Evolutionary conservation across 2,888 invertebrate species (phyloP).

Genomic region (Drosophila nr. fundita): DNA sequence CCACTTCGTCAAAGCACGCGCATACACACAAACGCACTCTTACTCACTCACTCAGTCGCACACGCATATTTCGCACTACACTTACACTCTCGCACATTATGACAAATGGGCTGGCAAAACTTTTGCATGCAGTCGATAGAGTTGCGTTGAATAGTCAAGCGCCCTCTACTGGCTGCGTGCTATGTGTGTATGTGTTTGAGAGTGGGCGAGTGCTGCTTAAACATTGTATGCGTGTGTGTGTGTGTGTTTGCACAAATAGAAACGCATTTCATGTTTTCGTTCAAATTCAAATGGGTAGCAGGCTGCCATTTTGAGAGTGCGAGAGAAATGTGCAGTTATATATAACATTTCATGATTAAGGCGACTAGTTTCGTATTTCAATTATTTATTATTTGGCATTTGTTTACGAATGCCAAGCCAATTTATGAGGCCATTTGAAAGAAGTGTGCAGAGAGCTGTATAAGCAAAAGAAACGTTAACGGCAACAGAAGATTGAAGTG

Average conservation of each 20-base stretch:
- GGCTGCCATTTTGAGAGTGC: constrained; percentile 26
- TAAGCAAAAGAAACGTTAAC: constrained; percentile 5
- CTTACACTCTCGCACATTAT: constrained; percentile 29
- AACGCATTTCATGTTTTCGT: constrained; percentile 67
- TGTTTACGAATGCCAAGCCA: constrained; percentile 27
- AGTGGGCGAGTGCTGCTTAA: constrained; percentile 9
- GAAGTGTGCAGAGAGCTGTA: constrained; percentile 15
- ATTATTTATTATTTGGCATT: constrained; percentile 22
- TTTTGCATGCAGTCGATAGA: constrained; percentile 50
- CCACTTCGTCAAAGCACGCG: constrained; percentile 43
- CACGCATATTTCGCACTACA: constrained; percentile 28
- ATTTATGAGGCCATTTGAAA: constrained; percentile 15
- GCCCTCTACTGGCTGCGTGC: constrained; percentile 15
- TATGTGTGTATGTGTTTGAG: constrained; percentile 18
- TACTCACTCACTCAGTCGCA: constrained; percentile 7
- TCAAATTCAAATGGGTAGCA: constrained; percentile 19
- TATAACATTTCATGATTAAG: constrained; percentile 3
- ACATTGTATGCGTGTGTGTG: constrained; percentile 15
- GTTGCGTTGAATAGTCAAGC: constrained; percentile 8
- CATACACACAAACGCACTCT: constrained; percentile 9
- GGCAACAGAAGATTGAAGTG: constrained; percentile 26
- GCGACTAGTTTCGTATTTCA: constrained; percentile 6
- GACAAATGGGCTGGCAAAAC: constrained; percentile 38
- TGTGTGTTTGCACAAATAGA: constrained; percentile 70
- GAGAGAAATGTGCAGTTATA: constrained; percentile 16